Conservation (phyloP, 2,113 vertebrate species). For the Callopanchax toddi region DNA sequence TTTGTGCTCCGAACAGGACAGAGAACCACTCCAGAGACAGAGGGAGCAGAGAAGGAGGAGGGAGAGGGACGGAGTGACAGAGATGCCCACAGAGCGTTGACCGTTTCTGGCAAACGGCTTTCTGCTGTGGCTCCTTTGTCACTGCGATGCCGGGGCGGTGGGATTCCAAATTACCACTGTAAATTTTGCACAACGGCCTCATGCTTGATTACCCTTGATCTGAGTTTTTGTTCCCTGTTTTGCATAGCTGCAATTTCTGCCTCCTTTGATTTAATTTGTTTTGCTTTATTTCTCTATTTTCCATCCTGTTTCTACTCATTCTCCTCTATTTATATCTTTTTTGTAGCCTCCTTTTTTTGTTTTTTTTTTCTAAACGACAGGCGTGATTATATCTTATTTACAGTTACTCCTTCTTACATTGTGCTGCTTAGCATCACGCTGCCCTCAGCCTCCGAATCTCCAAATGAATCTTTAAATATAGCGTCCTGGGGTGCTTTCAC, state of each 20-base stretch:
- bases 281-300: slow-evolving; percentile 28
- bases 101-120: slow-evolving; percentile 68
- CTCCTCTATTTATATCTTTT: slow-evolving; percentile 13
- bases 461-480: slow-evolving; percentile 5
- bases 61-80: slow-evolving; percentile 22
- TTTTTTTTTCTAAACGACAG: slow-evolving; percentile 8
- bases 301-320: slow-evolving; percentile 21
- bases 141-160: slow-evolving; percentile 54
- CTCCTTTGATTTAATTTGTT: slow-evolving; percentile 50
- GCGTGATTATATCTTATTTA: not conserved
- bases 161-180: slow-evolving; percentile 74
- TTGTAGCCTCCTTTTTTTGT: not conserved
- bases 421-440: not conserved
- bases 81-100: slow-evolving; percentile 57
- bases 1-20: slow-evolving; percentile 48
- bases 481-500: slow-evolving; percentile 7
- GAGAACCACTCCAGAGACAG: slow-evolving; percentile 42
- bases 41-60: not conserved
- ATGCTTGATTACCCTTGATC: slow-evolving; percentile 73
- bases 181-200: slow-evolving; percentile 70
- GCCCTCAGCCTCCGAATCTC: slow-evolving; percentile 4
- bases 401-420: not conserved
- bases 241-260: slow-evolving; percentile 30
- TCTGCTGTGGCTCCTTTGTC: slow-evolving; percentile 65
- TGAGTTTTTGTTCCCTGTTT: slow-evolving; percentile 52